These are phyloP conservation scores for Pantherophis vulpinus DNA, from an alignment of 2,797 vertebrate genomes.

Conservation along the genomic window DNA sequence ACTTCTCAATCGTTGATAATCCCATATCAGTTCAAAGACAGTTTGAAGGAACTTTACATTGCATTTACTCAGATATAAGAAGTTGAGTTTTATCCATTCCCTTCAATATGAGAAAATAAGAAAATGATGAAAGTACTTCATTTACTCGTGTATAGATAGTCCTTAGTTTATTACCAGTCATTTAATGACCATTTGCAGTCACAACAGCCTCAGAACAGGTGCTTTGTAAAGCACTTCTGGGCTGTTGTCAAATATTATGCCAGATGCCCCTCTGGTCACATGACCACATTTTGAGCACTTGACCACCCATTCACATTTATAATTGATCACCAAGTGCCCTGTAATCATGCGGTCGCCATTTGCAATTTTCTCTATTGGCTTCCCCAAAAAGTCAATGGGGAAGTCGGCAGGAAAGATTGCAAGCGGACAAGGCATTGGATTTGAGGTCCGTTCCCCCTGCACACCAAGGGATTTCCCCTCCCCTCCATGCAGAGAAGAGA, in stretches of 20 bases:
- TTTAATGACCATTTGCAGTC: not conserved
- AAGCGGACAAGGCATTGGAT: not conserved
- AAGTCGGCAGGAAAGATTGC: not conserved
- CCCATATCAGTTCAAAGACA: not conserved
- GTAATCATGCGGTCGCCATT: not conserved
- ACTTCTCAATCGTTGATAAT: no score
- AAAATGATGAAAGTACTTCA: not conserved
- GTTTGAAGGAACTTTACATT: not conserved
- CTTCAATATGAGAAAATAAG: not conserved
- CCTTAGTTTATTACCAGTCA: not conserved
- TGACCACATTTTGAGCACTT: not conserved
- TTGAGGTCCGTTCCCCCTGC: not conserved
- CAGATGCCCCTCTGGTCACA: not conserved
- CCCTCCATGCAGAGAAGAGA: not conserved
- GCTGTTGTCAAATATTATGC: not conserved
- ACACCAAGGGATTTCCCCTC: not conserved
- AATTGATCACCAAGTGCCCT: not conserved
- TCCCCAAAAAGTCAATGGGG: not conserved
- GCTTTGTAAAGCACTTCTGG: not conserved
- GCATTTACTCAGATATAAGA: not conserved
- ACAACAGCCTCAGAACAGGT: not conserved
- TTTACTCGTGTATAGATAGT: not conserved
- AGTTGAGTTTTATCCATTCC: not conserved
- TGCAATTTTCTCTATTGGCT: not conserved
- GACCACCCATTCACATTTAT: not conserved